phyloP scores from a whole-genome alignment of 1,140 invertebrate genomes.

The Halyomorpha halys region DNA sequence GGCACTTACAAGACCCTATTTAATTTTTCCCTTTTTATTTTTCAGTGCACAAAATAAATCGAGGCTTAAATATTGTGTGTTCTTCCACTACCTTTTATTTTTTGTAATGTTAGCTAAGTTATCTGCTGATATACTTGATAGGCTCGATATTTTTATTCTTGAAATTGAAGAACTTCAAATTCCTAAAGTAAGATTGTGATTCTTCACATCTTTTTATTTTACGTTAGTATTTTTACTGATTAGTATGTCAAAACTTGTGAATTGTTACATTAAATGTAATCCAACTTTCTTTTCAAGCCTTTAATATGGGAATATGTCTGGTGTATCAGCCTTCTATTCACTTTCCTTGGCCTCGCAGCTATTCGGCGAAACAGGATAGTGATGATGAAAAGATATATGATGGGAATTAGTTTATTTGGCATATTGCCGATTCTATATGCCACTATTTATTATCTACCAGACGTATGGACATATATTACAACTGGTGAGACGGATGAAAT shows the following conservation, averaged over 20 bases:
- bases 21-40: constrained; percentile 35
- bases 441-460: constrained; percentile 66
- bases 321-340: constrained; percentile 74
- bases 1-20: too few relatives aligned
- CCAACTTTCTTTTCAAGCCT: constrained; percentile 45
- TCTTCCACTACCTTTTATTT: constrained; percentile 82
- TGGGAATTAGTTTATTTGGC: constrained; percentile 66
- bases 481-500: constrained; percentile 54
- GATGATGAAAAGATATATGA: constrained; percentile 70
- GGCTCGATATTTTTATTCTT: constrained; percentile 84
- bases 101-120: constrained; percentile 84
- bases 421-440: constrained; percentile 73
- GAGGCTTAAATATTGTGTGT: constrained; percentile 82
- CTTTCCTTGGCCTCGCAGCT: constrained; percentile 75
- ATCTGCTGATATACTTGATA: constrained; percentile 80
- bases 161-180: constrained; percentile 88
- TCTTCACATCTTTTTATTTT: not conserved
- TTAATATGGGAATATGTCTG: constrained; percentile 91
- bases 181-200: constrained; percentile 55
- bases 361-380: constrained; percentile 71
- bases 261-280: not conserved
- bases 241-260: not conserved
- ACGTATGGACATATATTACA: constrained; percentile 70
- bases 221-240: not conserved
- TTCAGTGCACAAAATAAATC: constrained; percentile 85